Conservation (phyloP, 2,888 invertebrate genomes). For the Psylliodes chrysocephalus region DNA sequence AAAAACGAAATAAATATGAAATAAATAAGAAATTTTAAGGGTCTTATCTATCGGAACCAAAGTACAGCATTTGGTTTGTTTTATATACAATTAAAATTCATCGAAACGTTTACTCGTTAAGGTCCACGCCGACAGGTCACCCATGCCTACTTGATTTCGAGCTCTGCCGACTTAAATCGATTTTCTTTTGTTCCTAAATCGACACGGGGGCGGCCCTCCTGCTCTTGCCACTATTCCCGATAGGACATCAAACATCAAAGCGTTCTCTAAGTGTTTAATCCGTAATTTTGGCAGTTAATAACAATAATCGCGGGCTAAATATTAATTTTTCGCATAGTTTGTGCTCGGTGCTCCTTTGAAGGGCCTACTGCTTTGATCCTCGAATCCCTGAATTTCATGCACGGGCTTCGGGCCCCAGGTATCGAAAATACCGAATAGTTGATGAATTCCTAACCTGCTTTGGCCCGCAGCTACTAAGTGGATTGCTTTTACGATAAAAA, state of each 20-base stretch:
- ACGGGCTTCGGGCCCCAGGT: conserved; percentile 55
- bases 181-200: conserved; percentile 41
- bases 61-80: no score
- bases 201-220: conserved; percentile 9
- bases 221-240: no score
- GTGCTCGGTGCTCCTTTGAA: conserved; percentile 49
- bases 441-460: conserved; percentile 55
- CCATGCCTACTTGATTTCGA: conserved; percentile 2
- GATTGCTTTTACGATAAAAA: conserved; percentile 40
- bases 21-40: no score
- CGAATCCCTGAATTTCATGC: conserved; percentile 33
- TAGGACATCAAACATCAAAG: conserved; percentile 47
- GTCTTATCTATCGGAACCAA: no score
- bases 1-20: no score
- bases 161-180: conserved; percentile 37
- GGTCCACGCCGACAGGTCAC: background rate
- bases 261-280: conserved; percentile 53
- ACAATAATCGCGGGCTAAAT: conserved; percentile 61
- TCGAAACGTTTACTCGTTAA: background rate
- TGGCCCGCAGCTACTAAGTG: conserved; percentile 36
- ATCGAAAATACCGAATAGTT: conserved; percentile 59
- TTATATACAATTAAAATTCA: background rate
- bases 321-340: conserved; percentile 65
- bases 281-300: conserved; percentile 57
- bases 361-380: conserved; percentile 47